phyloP scores from a whole-genome alignment of 2,797 vertebrate genomes.

The Knipowitschia caucasica region DNA sequence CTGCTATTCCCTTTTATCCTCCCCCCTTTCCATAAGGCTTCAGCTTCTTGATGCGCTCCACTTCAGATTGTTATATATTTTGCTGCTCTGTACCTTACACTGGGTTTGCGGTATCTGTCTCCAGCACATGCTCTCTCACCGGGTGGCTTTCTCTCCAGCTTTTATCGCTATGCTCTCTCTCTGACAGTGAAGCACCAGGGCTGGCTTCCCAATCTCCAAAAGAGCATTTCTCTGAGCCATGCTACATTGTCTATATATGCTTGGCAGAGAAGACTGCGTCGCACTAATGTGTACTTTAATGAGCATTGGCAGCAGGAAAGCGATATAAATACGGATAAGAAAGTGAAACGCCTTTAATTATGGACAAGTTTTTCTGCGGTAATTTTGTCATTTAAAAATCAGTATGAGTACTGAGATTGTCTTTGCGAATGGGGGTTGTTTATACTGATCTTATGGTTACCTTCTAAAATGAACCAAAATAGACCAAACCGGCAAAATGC shows the following conservation, averaged over 20 bases:
- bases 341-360: too few species aligned
- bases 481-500: too few species aligned
- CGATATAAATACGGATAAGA: background rate
- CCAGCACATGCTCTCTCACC: conserved; percentile 15
- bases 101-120: conserved; percentile 3
- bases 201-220: conserved; percentile 27
- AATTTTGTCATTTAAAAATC: too few species aligned
- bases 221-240: conserved; percentile 45
- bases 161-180: conserved; percentile 54
- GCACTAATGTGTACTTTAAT: conserved; percentile 57
- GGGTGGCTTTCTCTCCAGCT: conserved; percentile 15
- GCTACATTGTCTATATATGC: conserved; percentile 37
- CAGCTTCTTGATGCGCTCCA: background rate
- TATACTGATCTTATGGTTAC: too few species aligned
- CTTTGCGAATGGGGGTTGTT: too few species aligned
- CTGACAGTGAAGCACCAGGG: conserved; percentile 59
- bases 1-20: conserved; percentile 4
- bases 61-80: conserved; percentile 2
- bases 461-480: too few species aligned
- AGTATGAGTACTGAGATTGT: too few species aligned
- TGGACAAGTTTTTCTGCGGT: too few species aligned
- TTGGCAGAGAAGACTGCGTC: conserved; percentile 34
- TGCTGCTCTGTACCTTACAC: conserved; percentile 1
- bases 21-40: conserved; percentile 5
- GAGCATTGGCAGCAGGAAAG: conserved; percentile 16